phyloP scores from a whole-genome alignment of 2,113 vertebrate genomes.

The Cynoglossus semilaevis region DNA sequence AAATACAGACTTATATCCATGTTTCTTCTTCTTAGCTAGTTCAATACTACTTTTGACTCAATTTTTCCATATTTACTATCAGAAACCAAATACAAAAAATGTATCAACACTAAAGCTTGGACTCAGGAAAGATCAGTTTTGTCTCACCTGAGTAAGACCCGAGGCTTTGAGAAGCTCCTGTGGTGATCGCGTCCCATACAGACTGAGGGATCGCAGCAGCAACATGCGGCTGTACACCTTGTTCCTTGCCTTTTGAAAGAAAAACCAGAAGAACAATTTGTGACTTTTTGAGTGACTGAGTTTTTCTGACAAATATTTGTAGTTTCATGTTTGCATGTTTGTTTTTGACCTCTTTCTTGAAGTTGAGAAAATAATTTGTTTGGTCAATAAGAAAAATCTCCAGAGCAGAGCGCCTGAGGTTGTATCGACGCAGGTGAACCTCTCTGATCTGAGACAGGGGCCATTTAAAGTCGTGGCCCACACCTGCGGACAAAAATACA shows the following conservation, averaged over 20 bases:
- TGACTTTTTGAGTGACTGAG: too few relatives aligned
- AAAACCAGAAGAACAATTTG: not conserved
- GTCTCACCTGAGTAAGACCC: conserved; percentile 88
- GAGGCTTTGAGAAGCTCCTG: conserved; percentile 94
- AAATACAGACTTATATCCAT: too few relatives aligned
- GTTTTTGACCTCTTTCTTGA: conserved; percentile 88
- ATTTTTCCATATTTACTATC: too few relatives aligned
- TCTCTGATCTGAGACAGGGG: conserved; percentile 92
- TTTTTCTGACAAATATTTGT: too few relatives aligned
- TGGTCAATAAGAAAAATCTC: conserved; percentile 98
- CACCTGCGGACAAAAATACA: conserved; percentile 69
- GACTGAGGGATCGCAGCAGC: conserved; percentile 85
- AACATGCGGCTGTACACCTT: conserved; percentile 91
- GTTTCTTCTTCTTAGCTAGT: too few relatives aligned
- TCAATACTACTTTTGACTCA: too few relatives aligned
- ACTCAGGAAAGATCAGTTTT: not conserved
- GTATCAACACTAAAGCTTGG: too few relatives aligned
- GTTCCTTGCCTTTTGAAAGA: conserved; percentile 81
- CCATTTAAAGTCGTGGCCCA: conserved; percentile 97
- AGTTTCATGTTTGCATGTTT: not conserved
- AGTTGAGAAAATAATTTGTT: conserved; percentile 97
- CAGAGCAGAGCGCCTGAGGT: conserved; percentile 91
- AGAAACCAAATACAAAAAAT: too few relatives aligned
- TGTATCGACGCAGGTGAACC: conserved; percentile 92
- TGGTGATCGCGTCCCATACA: conserved; percentile 88